A percentile compares a stretch with the other conserved stretches of the same genome.
These are phyloP conservation scores for Phrixothrix hirtus DNA, from an alignment of 2,888 invertebrate genomes.

Conservation along the genomic window DNA sequence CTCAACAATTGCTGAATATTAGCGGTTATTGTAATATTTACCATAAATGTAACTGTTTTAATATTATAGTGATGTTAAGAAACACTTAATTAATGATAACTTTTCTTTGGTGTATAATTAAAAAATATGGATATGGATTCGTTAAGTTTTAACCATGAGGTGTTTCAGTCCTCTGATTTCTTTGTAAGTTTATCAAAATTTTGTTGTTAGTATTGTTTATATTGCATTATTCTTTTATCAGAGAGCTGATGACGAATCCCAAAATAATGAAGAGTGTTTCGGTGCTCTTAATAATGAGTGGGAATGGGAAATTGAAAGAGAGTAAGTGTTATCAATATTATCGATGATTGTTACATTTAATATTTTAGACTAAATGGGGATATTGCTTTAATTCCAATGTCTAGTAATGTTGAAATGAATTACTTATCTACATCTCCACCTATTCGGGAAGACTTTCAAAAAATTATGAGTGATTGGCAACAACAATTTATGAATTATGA, in stretches of 20 bases:
- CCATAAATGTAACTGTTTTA: too few species aligned
- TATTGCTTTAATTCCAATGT: conserved; percentile 53
- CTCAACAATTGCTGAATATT: not conserved
- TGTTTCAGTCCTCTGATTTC: conserved; percentile 37
- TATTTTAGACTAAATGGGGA: conserved; percentile 53
- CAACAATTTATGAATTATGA: conserved; percentile 57
- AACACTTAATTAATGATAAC: too few species aligned
- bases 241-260: conserved; percentile 19
- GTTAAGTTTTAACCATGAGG: conserved; percentile 58
- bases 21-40: too few species aligned
- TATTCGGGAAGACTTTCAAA: conserved; percentile 57
- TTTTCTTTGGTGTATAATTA: too few species aligned
- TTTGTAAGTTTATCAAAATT: conserved; percentile 32
- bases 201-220: not conserved
- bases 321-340: conserved; percentile 45
- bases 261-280: conserved; percentile 9
- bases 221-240: not conserved
- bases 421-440: conserved; percentile 43
- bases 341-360: not conserved
- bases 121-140: conserved; percentile 58
- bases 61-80: too few species aligned
- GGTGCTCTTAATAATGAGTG: conserved; percentile 30
- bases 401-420: conserved; percentile 46
- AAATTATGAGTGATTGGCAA: conserved; percentile 60
- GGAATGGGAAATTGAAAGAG: conserved; percentile 48